phyloP scores from a whole-genome alignment of 1,140 invertebrate genomes.

The Achatina immaculata region DNA sequence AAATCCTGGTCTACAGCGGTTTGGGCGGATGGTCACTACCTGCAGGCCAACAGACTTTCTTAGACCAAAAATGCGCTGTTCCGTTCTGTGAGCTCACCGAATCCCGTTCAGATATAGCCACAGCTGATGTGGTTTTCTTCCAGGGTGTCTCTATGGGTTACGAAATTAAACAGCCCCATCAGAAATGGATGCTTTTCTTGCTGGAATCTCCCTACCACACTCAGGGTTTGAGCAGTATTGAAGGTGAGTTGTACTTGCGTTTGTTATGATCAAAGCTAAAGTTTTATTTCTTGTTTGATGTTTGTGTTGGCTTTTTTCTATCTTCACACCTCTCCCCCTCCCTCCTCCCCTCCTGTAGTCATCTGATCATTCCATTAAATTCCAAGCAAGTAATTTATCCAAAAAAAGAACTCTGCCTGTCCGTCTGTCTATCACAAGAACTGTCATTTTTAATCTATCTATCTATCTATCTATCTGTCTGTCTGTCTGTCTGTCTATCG shows the following conservation, averaged over 20 bases:
- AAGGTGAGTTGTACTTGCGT: not conserved
- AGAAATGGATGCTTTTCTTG: constrained; percentile 77
- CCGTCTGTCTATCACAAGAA: no score
- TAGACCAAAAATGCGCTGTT: constrained; percentile 59
- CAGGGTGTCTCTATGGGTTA: constrained; percentile 41
- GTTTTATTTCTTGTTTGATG: no score
- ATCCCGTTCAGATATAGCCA: constrained; percentile 36
- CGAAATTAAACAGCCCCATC: constrained; percentile 47
- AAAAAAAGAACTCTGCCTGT: no score
- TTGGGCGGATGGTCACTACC: constrained; percentile 51
- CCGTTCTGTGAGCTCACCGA: constrained; percentile 55
- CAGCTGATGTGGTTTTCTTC: constrained; percentile 61
- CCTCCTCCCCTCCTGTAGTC: no score
- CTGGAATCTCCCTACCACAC: constrained; percentile 81
- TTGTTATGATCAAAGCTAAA: not conserved
- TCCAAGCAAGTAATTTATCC: no score
- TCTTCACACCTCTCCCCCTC: no score
- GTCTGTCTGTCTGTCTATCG: no score
- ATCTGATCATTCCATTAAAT: no score
- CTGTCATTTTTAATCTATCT: no score
- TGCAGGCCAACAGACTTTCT: constrained; percentile 50
- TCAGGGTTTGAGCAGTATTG: constrained; percentile 78
- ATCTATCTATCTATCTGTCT: no score
- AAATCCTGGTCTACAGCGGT: constrained; percentile 57
- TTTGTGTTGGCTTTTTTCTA: no score